A percentile compares a stretch with the other conserved stretches of the same genome.
These are phyloP conservation scores for Nezara viridula DNA, from an alignment of 2,888 invertebrate species.

Conservation along the genomic window DNA sequence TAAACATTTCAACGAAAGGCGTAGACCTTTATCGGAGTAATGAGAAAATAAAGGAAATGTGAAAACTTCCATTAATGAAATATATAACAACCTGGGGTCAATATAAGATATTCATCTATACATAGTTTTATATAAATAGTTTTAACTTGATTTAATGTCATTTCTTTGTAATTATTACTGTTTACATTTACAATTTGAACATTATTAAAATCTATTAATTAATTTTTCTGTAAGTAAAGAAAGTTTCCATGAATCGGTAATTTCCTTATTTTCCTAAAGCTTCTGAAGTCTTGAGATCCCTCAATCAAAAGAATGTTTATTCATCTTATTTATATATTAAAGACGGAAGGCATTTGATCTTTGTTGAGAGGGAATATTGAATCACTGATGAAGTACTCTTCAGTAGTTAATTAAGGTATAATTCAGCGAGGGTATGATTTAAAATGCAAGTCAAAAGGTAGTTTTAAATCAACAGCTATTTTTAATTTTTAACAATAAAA, in stretches of 20 bases:
- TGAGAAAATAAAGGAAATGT: too few relatives aligned
- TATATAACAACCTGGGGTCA: too few relatives aligned
- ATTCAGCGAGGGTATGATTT: not conserved
- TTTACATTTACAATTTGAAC: too few relatives aligned
- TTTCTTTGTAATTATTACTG: too few relatives aligned
- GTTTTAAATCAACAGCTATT: too few relatives aligned
- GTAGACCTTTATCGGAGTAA: too few relatives aligned
- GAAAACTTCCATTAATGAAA: too few relatives aligned
- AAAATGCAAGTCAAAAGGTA: not conserved
- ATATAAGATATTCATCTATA: too few relatives aligned
- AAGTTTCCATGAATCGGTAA: not conserved
- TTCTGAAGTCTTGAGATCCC: not conserved
- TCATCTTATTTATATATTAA: not conserved
- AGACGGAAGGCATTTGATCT: not conserved
- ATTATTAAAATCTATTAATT: not conserved
- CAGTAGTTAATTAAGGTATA: not conserved
- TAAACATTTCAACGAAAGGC: too few relatives aligned
- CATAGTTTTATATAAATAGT: too few relatives aligned
- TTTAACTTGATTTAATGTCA: too few relatives aligned
- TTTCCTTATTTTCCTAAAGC: not conserved
- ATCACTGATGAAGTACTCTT: not conserved
- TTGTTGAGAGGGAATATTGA: not conserved
- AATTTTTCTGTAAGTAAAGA: not conserved
- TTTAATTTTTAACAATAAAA: too few relatives aligned
- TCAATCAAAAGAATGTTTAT: constrained; percentile 2